Conservation (phyloP, 2,888 invertebrate genomes). For the Caenorhabditis drosophilae region DNA sequence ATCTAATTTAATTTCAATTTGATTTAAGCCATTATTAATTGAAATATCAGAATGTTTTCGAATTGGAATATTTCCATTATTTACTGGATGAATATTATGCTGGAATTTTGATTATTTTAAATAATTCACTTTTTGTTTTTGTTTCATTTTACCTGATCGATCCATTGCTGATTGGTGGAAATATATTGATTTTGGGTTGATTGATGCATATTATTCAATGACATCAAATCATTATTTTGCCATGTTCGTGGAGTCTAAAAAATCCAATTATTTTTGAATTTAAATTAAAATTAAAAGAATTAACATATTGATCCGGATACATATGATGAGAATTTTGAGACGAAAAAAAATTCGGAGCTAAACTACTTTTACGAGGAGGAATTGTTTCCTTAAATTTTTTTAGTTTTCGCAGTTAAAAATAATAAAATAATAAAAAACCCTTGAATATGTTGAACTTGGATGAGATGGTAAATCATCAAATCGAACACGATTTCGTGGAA, state of each 20-base stretch:
- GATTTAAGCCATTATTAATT: not conserved
- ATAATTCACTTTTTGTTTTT: not conserved
- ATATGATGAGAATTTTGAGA: conserved; percentile 38
- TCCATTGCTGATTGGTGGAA: conserved; percentile 6
- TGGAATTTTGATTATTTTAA: not conserved
- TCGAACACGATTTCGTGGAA: conserved; percentile 16
- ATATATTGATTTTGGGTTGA: conserved; percentile 1
- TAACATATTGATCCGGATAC: conserved; percentile 40
- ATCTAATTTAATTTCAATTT: conserved; percentile 21
- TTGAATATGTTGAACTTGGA: conserved; percentile 13
- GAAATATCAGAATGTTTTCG: conserved; percentile 21
- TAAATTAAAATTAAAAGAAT: too few relatives aligned
- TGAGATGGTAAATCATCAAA: conserved; percentile 34
- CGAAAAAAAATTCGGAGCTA: conserved; percentile 42
- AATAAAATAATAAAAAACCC: not conserved
- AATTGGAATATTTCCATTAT: conserved; percentile 8
- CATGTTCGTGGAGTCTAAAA: conserved; percentile 32
- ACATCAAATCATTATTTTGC: conserved; percentile 33
- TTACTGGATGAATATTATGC: conserved; percentile 1
- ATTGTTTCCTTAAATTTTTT: conserved; percentile 2
- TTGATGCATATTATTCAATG: not conserved
- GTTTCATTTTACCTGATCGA: conserved; percentile 12
- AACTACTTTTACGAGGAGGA: conserved; percentile 31
- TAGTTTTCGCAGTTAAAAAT: not conserved
- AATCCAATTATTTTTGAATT: too few relatives aligned